Evolutionary conservation across 1,140 invertebrate species (phyloP).

Genomic region (Drosophila orena): DNA sequence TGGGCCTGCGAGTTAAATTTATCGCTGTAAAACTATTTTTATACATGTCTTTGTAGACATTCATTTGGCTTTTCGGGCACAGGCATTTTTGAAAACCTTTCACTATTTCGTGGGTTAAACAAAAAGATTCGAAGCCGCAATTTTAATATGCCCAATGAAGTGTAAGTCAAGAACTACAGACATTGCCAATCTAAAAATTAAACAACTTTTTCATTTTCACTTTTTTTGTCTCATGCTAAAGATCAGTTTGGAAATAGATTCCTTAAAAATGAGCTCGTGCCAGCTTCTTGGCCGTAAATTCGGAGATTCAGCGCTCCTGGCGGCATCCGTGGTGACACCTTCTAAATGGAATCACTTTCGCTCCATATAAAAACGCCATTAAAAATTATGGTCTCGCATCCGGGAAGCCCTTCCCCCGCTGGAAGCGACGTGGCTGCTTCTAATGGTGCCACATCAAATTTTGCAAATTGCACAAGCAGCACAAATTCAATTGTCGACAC

Average conservation of each 20-base stretch:
- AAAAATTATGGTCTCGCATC: constrained; percentile 66
- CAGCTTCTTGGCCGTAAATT: background rate
- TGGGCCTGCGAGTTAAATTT: background rate
- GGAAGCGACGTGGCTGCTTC: constrained; percentile 29
- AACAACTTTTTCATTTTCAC: too few relatives aligned
- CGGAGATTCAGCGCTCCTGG: background rate
- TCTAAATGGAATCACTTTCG: constrained; percentile 76
- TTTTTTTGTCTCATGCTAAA: too few relatives aligned
- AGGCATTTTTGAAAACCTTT: too few relatives aligned
- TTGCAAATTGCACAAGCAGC: constrained; percentile 50
- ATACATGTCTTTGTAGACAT: background rate
- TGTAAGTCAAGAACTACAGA: too few relatives aligned
- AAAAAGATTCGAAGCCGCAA: too few relatives aligned
- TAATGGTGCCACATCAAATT: constrained; percentile 67
- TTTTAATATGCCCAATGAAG: too few relatives aligned
- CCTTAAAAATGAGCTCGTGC: too few relatives aligned
- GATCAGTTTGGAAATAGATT: too few relatives aligned
- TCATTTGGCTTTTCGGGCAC: too few relatives aligned
- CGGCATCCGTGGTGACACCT: background rate
- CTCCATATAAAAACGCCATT: constrained; percentile 74
- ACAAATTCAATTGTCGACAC: constrained; percentile 67
- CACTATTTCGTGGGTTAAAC: too few relatives aligned
- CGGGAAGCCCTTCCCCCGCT: background rate
- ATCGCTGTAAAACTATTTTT: background rate
- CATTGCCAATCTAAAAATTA: too few relatives aligned